Conservation (phyloP, 1,140 invertebrate genomes). For the Achroia grisella region DNA sequence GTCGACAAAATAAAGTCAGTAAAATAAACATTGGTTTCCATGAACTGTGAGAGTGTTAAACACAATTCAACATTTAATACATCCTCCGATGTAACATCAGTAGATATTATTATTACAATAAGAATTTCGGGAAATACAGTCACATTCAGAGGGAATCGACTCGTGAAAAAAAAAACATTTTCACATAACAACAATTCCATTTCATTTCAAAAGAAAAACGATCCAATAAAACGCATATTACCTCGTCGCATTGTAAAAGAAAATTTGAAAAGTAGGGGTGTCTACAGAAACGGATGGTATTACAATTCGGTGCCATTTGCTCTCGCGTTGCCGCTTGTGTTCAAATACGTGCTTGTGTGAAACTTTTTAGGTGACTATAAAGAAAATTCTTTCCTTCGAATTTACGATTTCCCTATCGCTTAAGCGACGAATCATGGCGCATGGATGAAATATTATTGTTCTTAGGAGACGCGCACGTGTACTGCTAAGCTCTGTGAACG, state of each 20-base stretch:
- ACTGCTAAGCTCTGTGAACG: constrained; percentile 12
- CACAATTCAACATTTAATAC: too few relatives aligned
- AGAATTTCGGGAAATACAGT: neutral
- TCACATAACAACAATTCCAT: constrained; percentile 40
- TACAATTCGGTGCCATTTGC: constrained; percentile 43
- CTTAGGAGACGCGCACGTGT: constrained; percentile 32
- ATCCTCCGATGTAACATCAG: too few relatives aligned
- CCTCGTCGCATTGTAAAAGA: constrained; percentile 44
- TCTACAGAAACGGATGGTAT: constrained; percentile 27
- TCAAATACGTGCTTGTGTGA: constrained; percentile 41
- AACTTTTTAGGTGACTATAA: constrained; percentile 49
- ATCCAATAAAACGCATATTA: constrained; percentile 54
- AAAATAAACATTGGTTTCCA: too few relatives aligned
- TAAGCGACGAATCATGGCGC: constrained; percentile 48
- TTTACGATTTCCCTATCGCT: constrained; percentile 57
- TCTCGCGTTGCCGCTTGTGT: constrained; percentile 29
- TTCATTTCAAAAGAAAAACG: constrained; percentile 48
- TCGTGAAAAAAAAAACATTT: constrained; percentile 25
- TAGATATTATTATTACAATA: neutral
- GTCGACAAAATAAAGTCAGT: too few relatives aligned
- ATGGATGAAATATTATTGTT: constrained; percentile 47
- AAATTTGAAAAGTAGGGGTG: constrained; percentile 48
- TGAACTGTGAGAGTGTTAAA: too few relatives aligned
- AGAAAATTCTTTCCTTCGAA: constrained; percentile 45
- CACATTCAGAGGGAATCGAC: constrained; percentile 1